These are phyloP conservation scores for Setophaga petechia DNA, from an alignment of 2,113 vertebrate genomes.

Conservation along the genomic window DNA sequence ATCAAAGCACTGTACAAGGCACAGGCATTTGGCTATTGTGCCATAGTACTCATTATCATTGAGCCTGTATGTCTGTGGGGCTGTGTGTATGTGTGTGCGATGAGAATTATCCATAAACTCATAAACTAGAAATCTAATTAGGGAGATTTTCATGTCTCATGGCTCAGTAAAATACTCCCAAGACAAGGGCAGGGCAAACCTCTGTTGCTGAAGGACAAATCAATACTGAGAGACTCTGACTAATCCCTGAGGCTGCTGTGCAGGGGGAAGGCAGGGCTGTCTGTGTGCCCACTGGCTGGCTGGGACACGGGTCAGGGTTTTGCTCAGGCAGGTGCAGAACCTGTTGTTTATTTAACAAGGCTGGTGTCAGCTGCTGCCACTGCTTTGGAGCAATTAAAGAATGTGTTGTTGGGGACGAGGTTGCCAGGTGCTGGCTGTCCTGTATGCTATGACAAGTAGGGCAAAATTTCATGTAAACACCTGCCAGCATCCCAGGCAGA, in stretches of 20 bases:
- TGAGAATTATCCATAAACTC: background rate
- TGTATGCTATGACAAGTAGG: constrained; percentile 43
- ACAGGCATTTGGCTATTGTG: background rate
- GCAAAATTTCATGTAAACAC: constrained; percentile 70
- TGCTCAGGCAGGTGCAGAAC: constrained; percentile 70
- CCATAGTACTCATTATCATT: background rate
- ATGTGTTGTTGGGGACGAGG: constrained; percentile 54
- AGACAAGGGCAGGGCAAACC: background rate
- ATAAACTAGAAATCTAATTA: constrained; percentile 26
- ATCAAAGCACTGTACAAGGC: background rate
- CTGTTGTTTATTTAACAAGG: constrained; percentile 76
- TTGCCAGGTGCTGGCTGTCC: constrained; percentile 76
- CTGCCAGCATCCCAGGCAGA: constrained; percentile 70
- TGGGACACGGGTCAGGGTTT: constrained; percentile 9
- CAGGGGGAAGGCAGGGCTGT: background rate
- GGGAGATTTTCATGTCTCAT: background rate
- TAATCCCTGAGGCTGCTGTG: background rate
- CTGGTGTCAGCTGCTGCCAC: constrained; percentile 41
- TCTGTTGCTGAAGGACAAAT: background rate
- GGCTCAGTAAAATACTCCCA: background rate
- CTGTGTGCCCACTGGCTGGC: background rate
- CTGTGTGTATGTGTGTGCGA: background rate
- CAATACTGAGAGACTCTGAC: background rate
- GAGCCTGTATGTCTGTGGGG: background rate
- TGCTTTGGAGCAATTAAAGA: constrained; percentile 68